These are phyloP conservation scores for Oxytorus armatus DNA, from an alignment of 2,888 invertebrate species.

Conservation along the genomic window DNA sequence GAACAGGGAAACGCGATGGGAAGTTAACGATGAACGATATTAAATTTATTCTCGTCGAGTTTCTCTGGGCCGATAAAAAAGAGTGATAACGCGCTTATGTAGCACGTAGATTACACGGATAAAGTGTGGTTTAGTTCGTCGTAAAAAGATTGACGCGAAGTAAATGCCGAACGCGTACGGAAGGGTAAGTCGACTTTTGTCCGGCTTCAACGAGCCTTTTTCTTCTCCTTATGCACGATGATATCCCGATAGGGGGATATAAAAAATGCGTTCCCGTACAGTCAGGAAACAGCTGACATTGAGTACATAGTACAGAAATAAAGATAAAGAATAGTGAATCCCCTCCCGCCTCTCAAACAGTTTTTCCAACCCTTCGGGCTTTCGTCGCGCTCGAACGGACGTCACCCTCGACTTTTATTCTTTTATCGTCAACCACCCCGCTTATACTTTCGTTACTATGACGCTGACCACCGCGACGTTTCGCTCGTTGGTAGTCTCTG, in stretches of 20 bases:
- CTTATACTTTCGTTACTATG: constrained; percentile 27
- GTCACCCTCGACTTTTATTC: constrained; percentile 14
- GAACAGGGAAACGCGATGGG: too few relatives aligned
- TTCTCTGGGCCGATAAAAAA: too few relatives aligned
- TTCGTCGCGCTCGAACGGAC: constrained; percentile 42
- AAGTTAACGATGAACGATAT: too few relatives aligned
- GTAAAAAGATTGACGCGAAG: too few relatives aligned
- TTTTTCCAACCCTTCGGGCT: constrained; percentile 44
- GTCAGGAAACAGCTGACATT: constrained; percentile 45
- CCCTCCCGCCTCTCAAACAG: constrained; percentile 6
- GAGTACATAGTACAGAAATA: constrained; percentile 42
- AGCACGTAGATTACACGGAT: too few relatives aligned
- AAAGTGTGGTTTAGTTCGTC: too few relatives aligned
- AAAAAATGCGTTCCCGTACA: constrained; percentile 42
- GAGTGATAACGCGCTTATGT: too few relatives aligned
- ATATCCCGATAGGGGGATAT: constrained; percentile 28
- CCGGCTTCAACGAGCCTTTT: constrained; percentile 6
- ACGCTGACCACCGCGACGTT: constrained; percentile 32
- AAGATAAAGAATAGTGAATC: constrained; percentile 25
- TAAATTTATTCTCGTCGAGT: too few relatives aligned
- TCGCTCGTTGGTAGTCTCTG: constrained; percentile 22
- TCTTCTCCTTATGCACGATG: constrained; percentile 3
- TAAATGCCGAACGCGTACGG: not conserved
- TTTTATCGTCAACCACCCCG: constrained; percentile 20
- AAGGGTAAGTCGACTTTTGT: not conserved